phyloP scores from a whole-genome alignment of 2,888 invertebrate species.

The Epistrophe grossulariae region DNA sequence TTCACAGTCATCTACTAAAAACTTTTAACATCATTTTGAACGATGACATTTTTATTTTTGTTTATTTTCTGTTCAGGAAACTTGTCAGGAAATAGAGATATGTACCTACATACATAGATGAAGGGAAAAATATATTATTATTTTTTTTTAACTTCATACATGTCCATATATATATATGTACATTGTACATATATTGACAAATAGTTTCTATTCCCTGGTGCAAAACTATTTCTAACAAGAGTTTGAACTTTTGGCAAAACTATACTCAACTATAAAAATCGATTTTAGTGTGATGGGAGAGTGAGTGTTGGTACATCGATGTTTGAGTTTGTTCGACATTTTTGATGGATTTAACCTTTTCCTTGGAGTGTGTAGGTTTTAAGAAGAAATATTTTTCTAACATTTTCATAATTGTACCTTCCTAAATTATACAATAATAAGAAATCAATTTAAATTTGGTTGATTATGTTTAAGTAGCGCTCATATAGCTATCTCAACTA shows the following conservation, averaged over 20 bases:
- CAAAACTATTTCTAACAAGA: conserved; percentile 16
- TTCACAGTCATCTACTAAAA: conserved; percentile 44
- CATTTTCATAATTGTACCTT: background rate
- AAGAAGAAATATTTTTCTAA: background rate
- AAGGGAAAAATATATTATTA: background rate
- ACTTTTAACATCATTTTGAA: conserved; percentile 58
- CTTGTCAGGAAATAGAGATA: conserved; percentile 1
- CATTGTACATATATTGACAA: conserved; percentile 19
- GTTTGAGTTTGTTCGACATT: background rate
- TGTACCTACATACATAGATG: background rate
- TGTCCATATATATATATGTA: too few relatives aligned
- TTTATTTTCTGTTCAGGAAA: conserved; percentile 2
- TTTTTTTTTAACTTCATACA: background rate
- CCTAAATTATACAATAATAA: background rate
- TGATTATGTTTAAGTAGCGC: background rate
- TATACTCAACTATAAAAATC: background rate
- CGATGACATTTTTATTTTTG: conserved; percentile 40
- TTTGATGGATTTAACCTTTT: background rate
- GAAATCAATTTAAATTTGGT: background rate
- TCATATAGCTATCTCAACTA: too few relatives aligned
- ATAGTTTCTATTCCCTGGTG: conserved; percentile 12
- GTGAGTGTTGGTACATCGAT: background rate
- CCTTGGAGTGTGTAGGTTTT: background rate
- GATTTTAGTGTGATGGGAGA: background rate
- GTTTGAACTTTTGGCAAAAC: background rate